Evolutionary conservation across 2,113 vertebrate genomes (phyloP), one percentile per base, ranked within the genome.

Genomic region (Vidua macroura): DNA sequence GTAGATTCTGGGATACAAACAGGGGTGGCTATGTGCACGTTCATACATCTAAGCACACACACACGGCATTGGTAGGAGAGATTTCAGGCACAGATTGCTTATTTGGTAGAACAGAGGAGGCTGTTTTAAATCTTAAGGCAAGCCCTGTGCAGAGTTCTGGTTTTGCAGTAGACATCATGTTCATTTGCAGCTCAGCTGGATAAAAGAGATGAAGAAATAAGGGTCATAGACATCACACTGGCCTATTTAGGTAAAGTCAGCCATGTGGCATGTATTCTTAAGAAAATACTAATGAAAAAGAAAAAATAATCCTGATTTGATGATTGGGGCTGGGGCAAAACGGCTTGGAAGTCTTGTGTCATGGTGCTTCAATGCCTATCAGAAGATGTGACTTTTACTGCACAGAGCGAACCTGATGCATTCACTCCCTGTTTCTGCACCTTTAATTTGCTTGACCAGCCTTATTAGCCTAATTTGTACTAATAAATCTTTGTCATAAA

Each of bases 391-490:
- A 63, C 30, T 78, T 88, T 11, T 33, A 43, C 56, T 79, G 41
- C 1, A 2, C 2, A 1, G 39, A 55, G 24, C 59, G n/a, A 49
- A 58, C 24, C 35, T 1, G 0, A 30, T 56, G 28, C 21, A 69
- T 80, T 90, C 3, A 2, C 56, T 79, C 31, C 28, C 37, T 73
- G n/a, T 60, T 79, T 51, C 55, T 58, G 31, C 43, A 74, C 49
- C 51, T 82, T 83, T 70, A 41, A 51, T 83, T 86, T 92, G 31
- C 51, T 88, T 86, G 59, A 48, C 37, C 35, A 66, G 55, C 56
- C 58, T 91, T 88, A 75, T 75, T 87, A 85, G 58, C 79, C 39
- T 74, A 43, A 72, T 83, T 80, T 88, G 68, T 88, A 28, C 39
- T 77, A 49, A 55, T 55, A 76, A 62, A 67, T 70, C 33, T 88